Evolutionary conservation across 2,888 invertebrate species (phyloP).

Genomic region (Rhimphoctona megacephalus): DNA sequence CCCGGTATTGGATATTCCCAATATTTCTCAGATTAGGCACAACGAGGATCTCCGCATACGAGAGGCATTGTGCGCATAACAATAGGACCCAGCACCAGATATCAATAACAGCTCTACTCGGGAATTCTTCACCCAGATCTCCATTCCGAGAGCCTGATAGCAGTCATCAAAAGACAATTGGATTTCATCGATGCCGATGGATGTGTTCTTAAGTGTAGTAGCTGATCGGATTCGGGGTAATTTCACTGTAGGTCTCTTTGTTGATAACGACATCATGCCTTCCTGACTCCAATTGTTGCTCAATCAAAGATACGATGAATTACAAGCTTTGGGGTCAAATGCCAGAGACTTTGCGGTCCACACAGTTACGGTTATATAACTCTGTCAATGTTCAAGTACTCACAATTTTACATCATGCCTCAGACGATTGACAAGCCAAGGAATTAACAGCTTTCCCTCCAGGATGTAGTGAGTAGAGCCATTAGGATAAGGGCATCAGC

Average conservation of each 20-base stretch:
- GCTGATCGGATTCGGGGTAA: neutral
- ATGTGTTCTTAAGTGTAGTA: neutral
- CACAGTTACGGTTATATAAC: neutral
- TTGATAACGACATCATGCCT: neutral
- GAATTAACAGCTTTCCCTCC: neutral
- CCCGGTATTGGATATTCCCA: constrained; percentile 29
- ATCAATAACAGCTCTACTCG: neutral
- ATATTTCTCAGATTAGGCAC: constrained; percentile 7
- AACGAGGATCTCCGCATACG: neutral
- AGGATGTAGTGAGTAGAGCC: neutral
- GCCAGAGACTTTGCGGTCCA: neutral
- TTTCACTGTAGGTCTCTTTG: neutral
- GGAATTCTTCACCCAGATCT: neutral
- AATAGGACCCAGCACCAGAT: constrained; percentile 4
- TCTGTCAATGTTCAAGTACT: neutral
- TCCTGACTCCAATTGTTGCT: neutral
- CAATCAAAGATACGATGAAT: neutral
- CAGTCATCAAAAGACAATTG: constrained; percentile 8
- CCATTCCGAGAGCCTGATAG: neutral
- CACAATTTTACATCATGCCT: neutral
- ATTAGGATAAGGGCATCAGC: constrained; percentile 1
- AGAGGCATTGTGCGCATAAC: neutral
- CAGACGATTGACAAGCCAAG: neutral
- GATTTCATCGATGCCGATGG: neutral
- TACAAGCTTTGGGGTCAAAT: neutral